phyloP scores from a whole-genome alignment of 2,113 vertebrate genomes.

The Hystrix brachyura region DNA sequence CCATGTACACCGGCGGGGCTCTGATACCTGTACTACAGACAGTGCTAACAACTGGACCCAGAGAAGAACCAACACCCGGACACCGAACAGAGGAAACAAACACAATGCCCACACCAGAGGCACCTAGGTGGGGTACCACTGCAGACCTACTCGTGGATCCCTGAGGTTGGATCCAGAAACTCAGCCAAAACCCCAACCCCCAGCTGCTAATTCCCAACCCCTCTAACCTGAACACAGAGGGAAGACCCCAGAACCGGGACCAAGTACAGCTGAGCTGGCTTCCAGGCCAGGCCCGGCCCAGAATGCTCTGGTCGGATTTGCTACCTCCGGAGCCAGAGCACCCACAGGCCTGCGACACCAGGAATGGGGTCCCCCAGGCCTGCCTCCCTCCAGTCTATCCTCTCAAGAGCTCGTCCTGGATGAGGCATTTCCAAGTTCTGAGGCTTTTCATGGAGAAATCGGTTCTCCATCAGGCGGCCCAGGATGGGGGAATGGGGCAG shows the following conservation, averaged over 20 bases:
- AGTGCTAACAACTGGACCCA: background rate
- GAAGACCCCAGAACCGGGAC: background rate
- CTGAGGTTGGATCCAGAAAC: background rate
- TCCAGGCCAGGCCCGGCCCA: background rate
- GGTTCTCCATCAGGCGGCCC: background rate
- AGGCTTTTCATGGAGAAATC: slow-evolving; percentile 27
- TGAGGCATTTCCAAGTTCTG: background rate
- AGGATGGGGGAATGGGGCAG: fast-evolving
- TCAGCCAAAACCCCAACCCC: background rate
- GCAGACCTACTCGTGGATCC: background rate
- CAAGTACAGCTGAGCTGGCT: background rate
- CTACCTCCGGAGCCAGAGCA: background rate
- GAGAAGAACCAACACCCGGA: background rate
- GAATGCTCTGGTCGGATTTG: background rate
- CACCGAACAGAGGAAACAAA: background rate
- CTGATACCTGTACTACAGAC: background rate
- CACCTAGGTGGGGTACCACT: background rate
- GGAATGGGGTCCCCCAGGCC: background rate
- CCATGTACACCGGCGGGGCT: fast-evolving
- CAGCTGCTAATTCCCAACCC: background rate
- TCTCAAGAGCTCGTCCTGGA: background rate
- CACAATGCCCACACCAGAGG: background rate
- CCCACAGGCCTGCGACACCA: background rate
- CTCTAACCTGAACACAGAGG: background rate
- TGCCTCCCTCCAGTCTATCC: background rate